Evolutionary conservation across 2,797 vertebrate genomes (phyloP), one percentile per base, ranked within the genome.

Genomic region (Xyrichtys novacula): DNA sequence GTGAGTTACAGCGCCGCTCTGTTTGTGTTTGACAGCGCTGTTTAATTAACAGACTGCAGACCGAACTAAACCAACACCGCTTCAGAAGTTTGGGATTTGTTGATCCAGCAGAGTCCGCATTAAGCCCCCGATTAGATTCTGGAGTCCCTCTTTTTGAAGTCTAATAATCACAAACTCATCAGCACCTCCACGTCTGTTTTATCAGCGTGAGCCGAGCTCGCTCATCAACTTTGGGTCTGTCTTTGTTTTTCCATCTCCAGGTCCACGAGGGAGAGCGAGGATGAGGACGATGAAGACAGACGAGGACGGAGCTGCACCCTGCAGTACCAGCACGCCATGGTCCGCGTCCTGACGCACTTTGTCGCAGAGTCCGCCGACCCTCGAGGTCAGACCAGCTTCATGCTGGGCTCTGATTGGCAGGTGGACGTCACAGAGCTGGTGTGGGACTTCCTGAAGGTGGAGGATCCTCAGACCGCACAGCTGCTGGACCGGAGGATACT

Each of bases 361-460:
- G 95, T 98, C 17, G 94, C 96, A 0, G 96, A 99, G 78, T 93
- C 94, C 0, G 78, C 94, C 0, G 93, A 94, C 14, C 91, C 93
- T 0, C 94, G 94, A 81, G 94, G 94, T 0, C 96, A 95, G 86
- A 94, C 91, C 26, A 89, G 82, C 66, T 95, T 92, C 85, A 91
- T 98, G 92, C 93, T 99, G 47, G 93, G 95, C 58, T 91, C 95
- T 0, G 95, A 97, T 22, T 98, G 97, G 98, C 98, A 98, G 82
- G 91, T 97, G 22, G 98, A 99, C 89, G 93, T 99, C 81, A 98
- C 96, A 0, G 95, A 96, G 80, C 86, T 99, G 71, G 96, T 99
- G 39, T 93, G 89, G 65, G 96, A 97, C 80, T 98, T 96, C 76
- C 90, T 98, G 93, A 97, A 97, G 39, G 92, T 98, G 25, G 96